These are phyloP conservation scores for Prionchulus punctatus DNA, from an alignment of 2,888 invertebrate species.

Conservation along the genomic window DNA sequence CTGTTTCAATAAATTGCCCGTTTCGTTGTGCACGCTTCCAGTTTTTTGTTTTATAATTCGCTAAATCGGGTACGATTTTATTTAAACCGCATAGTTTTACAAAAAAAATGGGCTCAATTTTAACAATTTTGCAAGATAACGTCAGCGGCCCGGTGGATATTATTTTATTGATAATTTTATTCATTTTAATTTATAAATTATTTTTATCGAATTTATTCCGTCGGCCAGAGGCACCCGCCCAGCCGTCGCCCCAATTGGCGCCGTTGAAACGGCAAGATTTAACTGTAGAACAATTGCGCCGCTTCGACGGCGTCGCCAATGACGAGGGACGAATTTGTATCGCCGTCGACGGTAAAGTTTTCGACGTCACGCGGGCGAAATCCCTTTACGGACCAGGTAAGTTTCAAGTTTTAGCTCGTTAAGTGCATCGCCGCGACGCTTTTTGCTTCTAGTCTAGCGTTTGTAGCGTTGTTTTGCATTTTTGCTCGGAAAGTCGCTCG, in stretches of 20 bases:
- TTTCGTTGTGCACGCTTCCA: no score
- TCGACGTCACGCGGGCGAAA: slow-evolving; percentile 77
- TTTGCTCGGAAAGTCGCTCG: background rate
- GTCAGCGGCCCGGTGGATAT: background rate
- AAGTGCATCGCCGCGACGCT: background rate
- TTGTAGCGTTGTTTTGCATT: background rate
- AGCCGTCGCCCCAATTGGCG: slow-evolving; percentile 39
- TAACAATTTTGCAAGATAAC: background rate
- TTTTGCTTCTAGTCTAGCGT: background rate
- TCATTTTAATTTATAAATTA: background rate
- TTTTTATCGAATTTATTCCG: background rate
- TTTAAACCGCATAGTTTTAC: background rate
- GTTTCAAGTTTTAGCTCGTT: slow-evolving; percentile 6
- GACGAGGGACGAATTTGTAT: slow-evolving; percentile 68
- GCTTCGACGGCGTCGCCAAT: slow-evolving; percentile 61
- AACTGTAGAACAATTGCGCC: slow-evolving; percentile 64
- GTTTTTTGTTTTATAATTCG: no score
- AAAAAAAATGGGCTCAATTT: background rate
- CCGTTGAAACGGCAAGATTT: slow-evolving; percentile 77
- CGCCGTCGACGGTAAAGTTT: slow-evolving; percentile 83
- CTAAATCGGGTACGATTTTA: no score
- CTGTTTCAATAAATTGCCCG: no score
- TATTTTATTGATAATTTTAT: background rate
- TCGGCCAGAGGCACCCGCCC: background rate
- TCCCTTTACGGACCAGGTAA: slow-evolving; percentile 84